phyloP scores from a whole-genome alignment of 64 coral and sea anemone species.

The Anthopleura sola region DNA sequence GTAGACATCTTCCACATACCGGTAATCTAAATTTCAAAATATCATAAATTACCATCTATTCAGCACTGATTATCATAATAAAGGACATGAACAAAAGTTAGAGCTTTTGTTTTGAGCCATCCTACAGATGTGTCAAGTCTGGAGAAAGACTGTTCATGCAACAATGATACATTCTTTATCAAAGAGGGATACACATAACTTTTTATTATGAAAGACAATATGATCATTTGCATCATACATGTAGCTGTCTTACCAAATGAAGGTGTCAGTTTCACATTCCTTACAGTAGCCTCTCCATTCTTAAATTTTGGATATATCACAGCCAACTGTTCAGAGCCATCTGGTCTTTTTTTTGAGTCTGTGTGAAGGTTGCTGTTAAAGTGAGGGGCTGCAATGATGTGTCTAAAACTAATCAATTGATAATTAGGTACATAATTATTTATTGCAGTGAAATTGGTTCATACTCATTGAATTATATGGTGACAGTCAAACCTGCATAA shows the following conservation, averaged over 20 bases:
- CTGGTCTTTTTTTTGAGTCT: conserved; percentile 31
- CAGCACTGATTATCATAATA: not conserved
- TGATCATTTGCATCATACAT: not conserved
- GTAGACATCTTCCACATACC: conserved; percentile 56
- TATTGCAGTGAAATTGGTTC: too few species aligned
- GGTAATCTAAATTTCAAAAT: conserved; percentile 31
- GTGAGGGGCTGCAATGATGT: conserved; percentile 56
- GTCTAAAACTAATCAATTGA: conserved; percentile 4
- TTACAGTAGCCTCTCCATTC: conserved; percentile 61
- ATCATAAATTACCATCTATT: conserved; percentile 1
- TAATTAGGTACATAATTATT: not conserved
- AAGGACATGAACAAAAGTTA: not conserved
- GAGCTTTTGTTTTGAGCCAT: not conserved
- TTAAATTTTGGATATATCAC: conserved; percentile 61
- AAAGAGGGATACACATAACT: not conserved
- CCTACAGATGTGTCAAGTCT: too few species aligned
- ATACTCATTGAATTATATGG: too few species aligned
- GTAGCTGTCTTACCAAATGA: conserved; percentile 26
- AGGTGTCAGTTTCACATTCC: conserved; percentile 47
- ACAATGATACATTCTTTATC: too few species aligned
- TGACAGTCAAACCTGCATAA: too few species aligned
- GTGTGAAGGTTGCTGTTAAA: conserved; percentile 57
- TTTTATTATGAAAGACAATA: not conserved
- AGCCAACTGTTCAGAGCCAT: conserved; percentile 40
- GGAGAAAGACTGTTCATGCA: not conserved